These are phyloP conservation scores for Drosophila birchii DNA, from an alignment of 2,888 invertebrate species.

Conservation along the genomic window DNA sequence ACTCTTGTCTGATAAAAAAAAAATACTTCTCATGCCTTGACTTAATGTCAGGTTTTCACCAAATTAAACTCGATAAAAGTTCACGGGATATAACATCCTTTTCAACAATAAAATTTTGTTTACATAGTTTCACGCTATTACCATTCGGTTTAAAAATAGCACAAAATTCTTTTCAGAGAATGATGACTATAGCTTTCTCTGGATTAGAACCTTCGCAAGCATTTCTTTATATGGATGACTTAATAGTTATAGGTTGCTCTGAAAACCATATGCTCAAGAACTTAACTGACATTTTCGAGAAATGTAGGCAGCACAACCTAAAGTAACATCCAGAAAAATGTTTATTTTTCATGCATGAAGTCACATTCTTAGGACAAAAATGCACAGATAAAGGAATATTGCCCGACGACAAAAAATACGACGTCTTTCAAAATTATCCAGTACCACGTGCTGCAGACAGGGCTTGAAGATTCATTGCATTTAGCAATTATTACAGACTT, in stretches of 20 bases:
- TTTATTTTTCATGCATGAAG: slow-evolving; percentile 2
- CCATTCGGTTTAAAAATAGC: background rate
- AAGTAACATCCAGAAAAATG: background rate
- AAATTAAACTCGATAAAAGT: background rate
- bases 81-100: too few species aligned
- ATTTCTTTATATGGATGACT: slow-evolving; percentile 5
- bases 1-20: too few species aligned
- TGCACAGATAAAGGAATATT: too few species aligned
- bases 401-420: too few species aligned
- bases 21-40: too few species aligned
- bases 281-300: too few species aligned
- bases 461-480: too few species aligned
- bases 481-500: too few species aligned
- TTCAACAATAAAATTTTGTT: background rate
- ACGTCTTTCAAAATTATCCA: too few species aligned
- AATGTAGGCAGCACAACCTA: too few species aligned
- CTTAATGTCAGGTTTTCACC: too few species aligned
- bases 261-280: background rate
- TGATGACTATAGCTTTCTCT: background rate
- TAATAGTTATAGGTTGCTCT: background rate
- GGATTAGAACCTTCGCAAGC: slow-evolving; percentile 1
- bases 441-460: too few species aligned
- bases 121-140: background rate
- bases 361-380: background rate
- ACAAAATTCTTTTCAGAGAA: background rate